Base-by-base conservation (phyloP, 2,888 invertebrate genomes). In the Leptinotarsa juncta region DNA sequence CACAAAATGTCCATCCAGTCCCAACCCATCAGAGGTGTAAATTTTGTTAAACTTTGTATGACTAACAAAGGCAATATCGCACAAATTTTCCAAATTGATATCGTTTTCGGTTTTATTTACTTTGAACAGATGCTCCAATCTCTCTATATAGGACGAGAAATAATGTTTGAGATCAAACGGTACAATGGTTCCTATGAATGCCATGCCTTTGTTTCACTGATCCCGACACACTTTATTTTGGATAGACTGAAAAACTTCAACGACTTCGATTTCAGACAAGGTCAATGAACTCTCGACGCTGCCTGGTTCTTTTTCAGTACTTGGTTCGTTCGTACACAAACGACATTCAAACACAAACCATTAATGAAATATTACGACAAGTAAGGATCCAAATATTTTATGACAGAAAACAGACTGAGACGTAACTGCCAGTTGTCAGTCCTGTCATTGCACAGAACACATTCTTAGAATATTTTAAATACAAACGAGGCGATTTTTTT, bases 11-110 rank as follows among this genome's bases (percentile, higher is more conserved):
- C 65, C 65, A 71, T 7, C 71, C 55, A 71, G 5, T 71, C 65
- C 49, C 65, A 15, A 32, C 73, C 70, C 12, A 70, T 23, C n/a
- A 72, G 42, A n/a, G 26, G 72, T 72, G 53, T 42, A 18, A 68
- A 68, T 32, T 53, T 68, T 62, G 20, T 51, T 15, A 16, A 32
- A 72, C 51, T 26, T 20, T 62, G 23, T 26, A 68, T 62, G 20
- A 72, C 20, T 32, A 67, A 16, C 49, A 72, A 42, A 60, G 60
- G 72, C 50, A 67, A 60, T 60, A 57, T 14, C 20, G 15, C 32
- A 32, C 51, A 18, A 42, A 42, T 62, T 42, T 68, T 42, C 50
- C 51, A 53, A 62, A 60, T 20, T 50, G 26, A 50, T 67, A 18
- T 67, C 67, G 7, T 67, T 16, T 2, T 15, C 4, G 60, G 60